phyloP scores from a whole-genome alignment of 2,113 vertebrate species.

The Alouatta palliata region DNA sequence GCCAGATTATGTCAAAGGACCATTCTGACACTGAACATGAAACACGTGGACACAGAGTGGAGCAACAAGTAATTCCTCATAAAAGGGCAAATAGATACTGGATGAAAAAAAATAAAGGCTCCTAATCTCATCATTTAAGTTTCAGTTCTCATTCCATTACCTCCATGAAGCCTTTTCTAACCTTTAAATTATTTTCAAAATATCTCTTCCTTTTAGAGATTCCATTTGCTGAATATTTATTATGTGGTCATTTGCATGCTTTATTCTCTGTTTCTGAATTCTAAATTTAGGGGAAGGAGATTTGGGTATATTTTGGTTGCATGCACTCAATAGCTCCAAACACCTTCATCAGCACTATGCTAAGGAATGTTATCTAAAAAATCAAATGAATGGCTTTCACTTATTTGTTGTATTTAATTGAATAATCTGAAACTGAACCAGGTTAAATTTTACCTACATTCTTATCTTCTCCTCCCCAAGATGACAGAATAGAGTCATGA shows the following conservation, averaged over 20 bases:
- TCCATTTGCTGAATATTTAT: not conserved
- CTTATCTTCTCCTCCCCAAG: not conserved
- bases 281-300: not conserved
- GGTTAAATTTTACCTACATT: not conserved
- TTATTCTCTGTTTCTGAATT: not conserved
- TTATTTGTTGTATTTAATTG: not conserved
- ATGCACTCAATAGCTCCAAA: not conserved
- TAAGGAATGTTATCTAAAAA: not conserved
- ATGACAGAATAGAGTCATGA: not conserved
- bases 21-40: not conserved
- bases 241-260: not conserved
- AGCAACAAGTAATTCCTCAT: not conserved
- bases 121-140: not conserved
- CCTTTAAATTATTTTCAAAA: not conserved
- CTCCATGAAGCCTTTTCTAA: not conserved
- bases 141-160: not conserved
- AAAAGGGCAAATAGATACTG: not conserved
- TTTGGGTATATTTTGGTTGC: not conserved
- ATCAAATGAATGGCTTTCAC: not conserved
- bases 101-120: not conserved
- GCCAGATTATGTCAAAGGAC: not conserved
- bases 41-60: not conserved
- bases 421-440: not conserved
- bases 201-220: not conserved
- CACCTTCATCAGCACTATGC: not conserved